These are phyloP conservation scores for Xenopus tropicalis DNA, from an alignment of 2,113 vertebrate species.

Conservation along the genomic window DNA sequence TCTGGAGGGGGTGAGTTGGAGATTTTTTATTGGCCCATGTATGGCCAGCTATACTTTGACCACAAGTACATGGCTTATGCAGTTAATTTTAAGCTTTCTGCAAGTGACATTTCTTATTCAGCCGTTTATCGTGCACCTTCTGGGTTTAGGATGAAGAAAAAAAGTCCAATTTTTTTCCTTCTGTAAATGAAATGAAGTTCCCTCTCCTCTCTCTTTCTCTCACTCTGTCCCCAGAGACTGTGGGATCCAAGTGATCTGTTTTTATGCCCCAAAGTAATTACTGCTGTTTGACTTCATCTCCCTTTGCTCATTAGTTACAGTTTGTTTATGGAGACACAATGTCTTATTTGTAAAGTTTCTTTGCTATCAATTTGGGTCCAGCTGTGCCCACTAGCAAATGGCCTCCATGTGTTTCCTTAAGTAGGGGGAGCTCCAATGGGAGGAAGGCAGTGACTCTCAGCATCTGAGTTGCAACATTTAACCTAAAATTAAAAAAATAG, in stretches of 20 bases:
- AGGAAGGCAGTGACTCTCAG: no score
- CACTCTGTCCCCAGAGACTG: not conserved
- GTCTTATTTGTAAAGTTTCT: not conserved
- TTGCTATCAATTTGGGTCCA: not conserved
- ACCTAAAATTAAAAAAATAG: no score
- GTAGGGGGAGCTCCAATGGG: no score
- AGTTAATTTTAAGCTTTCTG: no score
- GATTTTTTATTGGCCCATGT: no score
- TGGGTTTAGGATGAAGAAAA: no score
- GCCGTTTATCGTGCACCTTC: no score
- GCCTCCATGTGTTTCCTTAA: not conserved
- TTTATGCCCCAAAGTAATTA: not conserved
- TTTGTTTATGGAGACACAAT: not conserved
- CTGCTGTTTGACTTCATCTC: not conserved
- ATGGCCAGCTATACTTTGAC: no score
- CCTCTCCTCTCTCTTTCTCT: not conserved
- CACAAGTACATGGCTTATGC: no score
- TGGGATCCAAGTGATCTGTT: not conserved
- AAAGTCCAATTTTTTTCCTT: not conserved
- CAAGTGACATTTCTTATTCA: no score
- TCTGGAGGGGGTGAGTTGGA: no score
- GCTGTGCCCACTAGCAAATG: conserved; percentile 1
- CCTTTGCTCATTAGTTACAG: conserved; percentile 7
- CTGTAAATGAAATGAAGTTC: not conserved
- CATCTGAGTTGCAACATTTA: no score